Evolutionary conservation across 2,888 invertebrate genomes (phyloP), one percentile per base, ranked within the genome.

Genomic region (Monoplex corrugatus): DNA sequence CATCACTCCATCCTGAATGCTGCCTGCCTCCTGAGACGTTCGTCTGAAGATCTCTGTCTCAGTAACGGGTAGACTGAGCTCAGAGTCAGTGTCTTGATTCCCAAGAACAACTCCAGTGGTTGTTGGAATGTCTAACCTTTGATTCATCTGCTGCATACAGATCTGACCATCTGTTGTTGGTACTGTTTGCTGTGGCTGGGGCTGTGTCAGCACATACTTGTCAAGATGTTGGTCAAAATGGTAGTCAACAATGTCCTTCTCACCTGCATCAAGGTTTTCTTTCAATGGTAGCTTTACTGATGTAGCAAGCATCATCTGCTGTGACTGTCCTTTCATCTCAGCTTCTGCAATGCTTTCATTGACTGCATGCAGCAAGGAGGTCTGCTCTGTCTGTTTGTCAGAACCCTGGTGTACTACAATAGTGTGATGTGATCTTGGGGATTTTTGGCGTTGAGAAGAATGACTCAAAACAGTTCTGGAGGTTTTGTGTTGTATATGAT

Each of bases 1-100:
- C 68, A 72, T 72, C 32, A 5, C 43, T 3, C 72, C 86, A 28
- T 63, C 87, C 8, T 43, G 75, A 87, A 40, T 43, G 43, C 8
- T 50, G 5, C 10, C 19, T 13, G 38, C n/a, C 19, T 40, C 75
- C 10, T 83, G 88, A 13, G n/a, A 40, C 13, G 88, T 28, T 23
- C 28, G 44, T 35, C 57, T 68, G 38, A 88, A 72, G 44, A 82
- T 43, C 28, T 35, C 28, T n/a, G 23, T 35, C 19, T 44, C 88
- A 63, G 88, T 44, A 16, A 88, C 43, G 23, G 88, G 80, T 6
- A 88, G 28, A 28, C 19, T 68, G 32, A 88, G 83, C 19, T 83
- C 83, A 2, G 63, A 32, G 43, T 63, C 63, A 16, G 35, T 38
- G n/a, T 83, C 68, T 43, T 68, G 63, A 28, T 2, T 86, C 16